Base-by-base conservation (phyloP, 2,113 vertebrate species). In the Tapirus terrestris region DNA sequence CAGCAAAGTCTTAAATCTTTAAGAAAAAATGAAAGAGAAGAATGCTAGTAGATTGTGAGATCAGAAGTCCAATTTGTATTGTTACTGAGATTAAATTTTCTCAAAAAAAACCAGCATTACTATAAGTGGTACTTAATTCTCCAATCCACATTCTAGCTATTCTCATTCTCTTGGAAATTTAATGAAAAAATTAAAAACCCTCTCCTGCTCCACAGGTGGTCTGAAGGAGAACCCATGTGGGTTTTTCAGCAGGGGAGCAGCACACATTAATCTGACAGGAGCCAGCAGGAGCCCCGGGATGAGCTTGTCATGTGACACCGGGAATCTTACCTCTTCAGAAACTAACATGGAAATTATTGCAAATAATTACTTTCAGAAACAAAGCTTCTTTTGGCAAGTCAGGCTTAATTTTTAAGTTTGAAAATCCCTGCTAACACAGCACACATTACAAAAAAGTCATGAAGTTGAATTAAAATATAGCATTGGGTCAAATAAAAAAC, bases 301-400 rank as follows among this genome's bases (percentile, higher is more conserved):
- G 65, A 94, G 75, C 73, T 67, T 84, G 86, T 43, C 75, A n/a
- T 63, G 60, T 94, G 80, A 98, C 48, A 89, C 48, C 60, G 92
- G 92, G 60, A 94, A 91, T 90, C 51, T 79, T 91, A 84, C 48
- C 72, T 94, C 68, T 95, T 92, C 45, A 60, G 90, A 89, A 97
- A 92, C 80, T 5, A 67, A 86, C 25, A 11, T 72, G 61, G 75
- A 72, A 97, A 97, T 96, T 97, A 95, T 80, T 93, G n/a, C 81
- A 97, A 97, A 97, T 97, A 97, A 98, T 96, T 84, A 87, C 63
- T 95, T 87, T 86, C 27, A 81, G 82, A 95, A 96, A 96, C 77
- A 95, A 88, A 93, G 70, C 73, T 85, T 87, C 65, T 95, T 96
- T 91, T 92, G 91, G 80, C 29, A 77, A 95, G 29, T 70, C 91